Percentiles rank a stretch among this genome's conserved stretches.
phyloP scores from a whole-genome alignment of 1,140 invertebrate genomes.

The Laupala kohalensis region DNA sequence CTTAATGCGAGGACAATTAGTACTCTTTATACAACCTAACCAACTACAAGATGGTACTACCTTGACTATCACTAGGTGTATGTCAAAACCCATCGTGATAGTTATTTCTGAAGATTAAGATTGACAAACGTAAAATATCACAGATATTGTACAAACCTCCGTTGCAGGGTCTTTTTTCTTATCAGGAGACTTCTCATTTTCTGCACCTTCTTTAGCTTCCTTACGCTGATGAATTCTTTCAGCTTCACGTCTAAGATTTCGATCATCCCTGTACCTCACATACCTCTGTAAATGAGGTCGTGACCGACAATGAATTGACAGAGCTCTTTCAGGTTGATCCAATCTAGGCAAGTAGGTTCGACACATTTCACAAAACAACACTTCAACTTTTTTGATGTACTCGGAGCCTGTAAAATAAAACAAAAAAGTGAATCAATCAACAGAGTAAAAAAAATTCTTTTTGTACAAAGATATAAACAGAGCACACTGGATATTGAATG shows the following conservation, averaged over 20 bases:
- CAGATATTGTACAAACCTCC: no score
- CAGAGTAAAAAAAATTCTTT: no score
- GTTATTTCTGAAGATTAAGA: no score
- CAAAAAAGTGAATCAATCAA: conserved; percentile 4
- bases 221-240: conserved; percentile 48
- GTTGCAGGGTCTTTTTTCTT: conserved; percentile 18
- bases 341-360: conserved; percentile 50
- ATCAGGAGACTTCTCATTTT: conserved; percentile 19
- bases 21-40: no score
- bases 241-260: conserved; percentile 47
- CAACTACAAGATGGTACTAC: no score
- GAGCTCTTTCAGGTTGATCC: conserved; percentile 43
- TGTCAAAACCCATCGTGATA: no score
- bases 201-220: conserved; percentile 26
- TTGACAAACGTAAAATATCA: no score
- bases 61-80: no score
- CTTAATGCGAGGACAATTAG: no score
- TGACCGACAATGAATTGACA: conserved; percentile 53
- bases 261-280: conserved; percentile 56
- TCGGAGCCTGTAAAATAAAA: conserved; percentile 1
- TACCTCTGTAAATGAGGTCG: conserved; percentile 56
- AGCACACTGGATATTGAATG: no score
- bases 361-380: conserved; percentile 55
- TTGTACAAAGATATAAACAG: no score
- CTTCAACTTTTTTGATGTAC: conserved; percentile 39